Evolutionary conservation across 2,113 vertebrate species (phyloP).

Genomic region (Mobula birostris): DNA sequence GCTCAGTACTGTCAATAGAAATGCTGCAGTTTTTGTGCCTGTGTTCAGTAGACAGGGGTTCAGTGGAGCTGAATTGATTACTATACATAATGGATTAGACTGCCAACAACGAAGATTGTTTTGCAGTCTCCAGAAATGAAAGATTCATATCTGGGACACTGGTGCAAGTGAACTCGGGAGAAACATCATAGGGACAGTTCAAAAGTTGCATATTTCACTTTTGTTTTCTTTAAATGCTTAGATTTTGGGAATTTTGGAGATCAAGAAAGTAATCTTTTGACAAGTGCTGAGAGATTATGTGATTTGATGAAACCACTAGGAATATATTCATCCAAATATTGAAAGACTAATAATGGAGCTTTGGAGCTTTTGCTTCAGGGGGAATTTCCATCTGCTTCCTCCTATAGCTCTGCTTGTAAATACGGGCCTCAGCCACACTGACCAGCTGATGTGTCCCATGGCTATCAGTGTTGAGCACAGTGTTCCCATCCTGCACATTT

Average conservation of each 20-base stretch:
- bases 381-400: not conserved
- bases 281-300: not conserved
- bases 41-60: not conserved
- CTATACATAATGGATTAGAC: conserved; percentile 15
- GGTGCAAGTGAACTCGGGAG: not conserved
- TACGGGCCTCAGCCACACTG: too few relatives aligned
- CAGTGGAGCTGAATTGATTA: conserved; percentile 1
- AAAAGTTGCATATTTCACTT: not conserved
- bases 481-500: not conserved
- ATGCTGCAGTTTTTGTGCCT: not conserved
- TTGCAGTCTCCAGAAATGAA: not conserved
- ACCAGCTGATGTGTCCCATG: not conserved
- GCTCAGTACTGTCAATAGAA: not conserved
- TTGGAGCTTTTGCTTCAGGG: not conserved
- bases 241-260: not conserved
- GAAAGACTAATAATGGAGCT: not conserved
- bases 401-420: not conserved
- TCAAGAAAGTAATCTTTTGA: not conserved
- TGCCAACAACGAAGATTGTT: not conserved
- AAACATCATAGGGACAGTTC: not conserved
- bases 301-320: not conserved
- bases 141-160: not conserved
- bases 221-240: not conserved
- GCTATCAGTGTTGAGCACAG: not conserved
- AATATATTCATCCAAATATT: not conserved